phyloP scores from a whole-genome alignment of 2,113 vertebrate species.

The Sardina pilchardus region DNA sequence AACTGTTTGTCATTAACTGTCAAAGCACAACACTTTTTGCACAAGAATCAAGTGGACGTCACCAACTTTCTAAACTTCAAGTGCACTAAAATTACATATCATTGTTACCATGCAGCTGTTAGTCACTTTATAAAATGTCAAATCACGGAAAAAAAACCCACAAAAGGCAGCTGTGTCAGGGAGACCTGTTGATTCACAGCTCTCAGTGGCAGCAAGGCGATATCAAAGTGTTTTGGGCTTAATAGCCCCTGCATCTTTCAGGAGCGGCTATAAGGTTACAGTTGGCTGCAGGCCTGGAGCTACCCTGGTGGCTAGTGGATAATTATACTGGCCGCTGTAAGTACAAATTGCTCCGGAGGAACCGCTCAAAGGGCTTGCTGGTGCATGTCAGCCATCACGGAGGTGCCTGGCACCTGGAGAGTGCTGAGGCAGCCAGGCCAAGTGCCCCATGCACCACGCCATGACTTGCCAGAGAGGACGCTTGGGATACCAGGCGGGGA shows the following conservation, averaged over 20 bases:
- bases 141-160: not conserved
- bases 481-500: too few relatives aligned
- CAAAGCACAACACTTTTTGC: not conserved
- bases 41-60: not conserved
- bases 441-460: not conserved
- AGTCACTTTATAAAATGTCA: not conserved
- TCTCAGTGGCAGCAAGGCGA: constrained; percentile 52
- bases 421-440: constrained; percentile 26
- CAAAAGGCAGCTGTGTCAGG: constrained; percentile 25
- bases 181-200: constrained; percentile 59
- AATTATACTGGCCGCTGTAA: constrained; percentile 71
- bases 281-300: constrained; percentile 65
- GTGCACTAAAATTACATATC: not conserved
- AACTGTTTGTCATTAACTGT: not conserved
- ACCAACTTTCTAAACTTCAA: not conserved
- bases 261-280: constrained; percentile 63
- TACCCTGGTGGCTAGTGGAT: constrained; percentile 59
- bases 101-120: not conserved
- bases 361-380: constrained; percentile 60
- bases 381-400: constrained; percentile 52
- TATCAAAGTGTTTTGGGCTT: constrained; percentile 67
- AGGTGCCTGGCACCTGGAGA: constrained; percentile 35
- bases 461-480: not conserved
- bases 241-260: constrained; percentile 76
- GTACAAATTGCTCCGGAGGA: constrained; percentile 71